Evolutionary conservation across 2,113 vertebrate genomes (phyloP).

Genomic region (Chunga burmeisteri): DNA sequence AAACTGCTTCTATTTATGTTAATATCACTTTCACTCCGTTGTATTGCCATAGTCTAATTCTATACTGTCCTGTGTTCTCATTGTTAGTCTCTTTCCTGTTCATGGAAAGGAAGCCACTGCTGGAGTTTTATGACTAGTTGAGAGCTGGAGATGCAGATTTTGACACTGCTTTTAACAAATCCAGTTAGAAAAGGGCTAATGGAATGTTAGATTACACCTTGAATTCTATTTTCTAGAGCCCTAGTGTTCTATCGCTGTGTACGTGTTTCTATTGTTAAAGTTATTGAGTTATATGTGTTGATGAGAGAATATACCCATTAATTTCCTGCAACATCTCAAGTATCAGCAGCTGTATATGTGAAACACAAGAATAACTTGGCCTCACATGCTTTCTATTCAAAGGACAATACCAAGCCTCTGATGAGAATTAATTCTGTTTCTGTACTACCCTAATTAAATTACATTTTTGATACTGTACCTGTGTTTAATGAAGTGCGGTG

Average conservation of each 20-base stretch:
- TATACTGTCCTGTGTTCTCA: background rate
- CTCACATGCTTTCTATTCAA: background rate
- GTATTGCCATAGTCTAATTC: background rate
- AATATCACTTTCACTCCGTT: background rate
- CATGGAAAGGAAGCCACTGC: background rate
- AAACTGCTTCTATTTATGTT: background rate
- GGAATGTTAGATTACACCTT: background rate
- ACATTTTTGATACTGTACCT: background rate
- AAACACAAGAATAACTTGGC: conserved; percentile 27
- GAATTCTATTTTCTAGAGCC: background rate
- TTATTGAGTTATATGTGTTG: background rate
- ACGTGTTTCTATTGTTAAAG: background rate
- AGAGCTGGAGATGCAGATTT: background rate
- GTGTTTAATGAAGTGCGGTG: background rate
- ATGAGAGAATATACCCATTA: background rate
- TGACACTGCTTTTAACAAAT: background rate
- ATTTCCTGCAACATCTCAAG: background rate
- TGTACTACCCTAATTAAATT: conserved; percentile 21
- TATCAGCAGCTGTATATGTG: background rate
- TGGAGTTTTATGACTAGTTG: background rate
- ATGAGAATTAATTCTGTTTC: conserved; percentile 21
- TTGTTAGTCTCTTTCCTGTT: background rate
- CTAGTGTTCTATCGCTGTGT: background rate
- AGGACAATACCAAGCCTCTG: background rate
- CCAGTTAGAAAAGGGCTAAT: background rate